Conservation (phyloP, 2,888 invertebrate genomes). For the Pristionchus exspectatus region DNA sequence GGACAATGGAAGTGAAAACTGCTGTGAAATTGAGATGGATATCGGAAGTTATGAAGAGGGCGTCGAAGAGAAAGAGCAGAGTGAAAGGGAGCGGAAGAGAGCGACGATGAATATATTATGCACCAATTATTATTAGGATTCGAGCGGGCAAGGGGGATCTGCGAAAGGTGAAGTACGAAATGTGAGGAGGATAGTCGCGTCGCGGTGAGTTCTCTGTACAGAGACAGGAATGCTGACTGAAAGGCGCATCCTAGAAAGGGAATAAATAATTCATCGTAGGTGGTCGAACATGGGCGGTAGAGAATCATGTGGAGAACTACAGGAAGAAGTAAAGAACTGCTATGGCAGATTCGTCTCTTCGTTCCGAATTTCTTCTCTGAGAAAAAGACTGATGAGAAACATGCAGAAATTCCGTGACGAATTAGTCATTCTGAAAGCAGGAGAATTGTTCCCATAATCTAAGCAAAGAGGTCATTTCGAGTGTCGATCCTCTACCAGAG, state of each 20-base stretch:
- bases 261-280: neutral
- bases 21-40: slow-evolving; percentile 28
- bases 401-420: neutral
- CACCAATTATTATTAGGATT: slow-evolving; percentile 31
- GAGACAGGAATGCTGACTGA: neutral
- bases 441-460: neutral
- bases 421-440: neutral
- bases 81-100: slow-evolving; percentile 14
- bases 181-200: neutral
- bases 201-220: neutral
- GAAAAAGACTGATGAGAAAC: neutral
- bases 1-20: slow-evolving; percentile 29
- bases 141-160: neutral
- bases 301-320: neutral
- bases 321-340: neutral
- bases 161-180: neutral
- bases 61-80: neutral
- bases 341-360: too few relatives aligned
- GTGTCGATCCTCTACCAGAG: neutral
- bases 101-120: slow-evolving; percentile 29
- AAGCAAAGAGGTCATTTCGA: neutral
- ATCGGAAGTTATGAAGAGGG: slow-evolving; percentile 46
- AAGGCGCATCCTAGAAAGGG: slow-evolving; percentile 12
- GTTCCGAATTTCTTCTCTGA: too few relatives aligned
- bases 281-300: neutral